Conservation (phyloP, 1,140 invertebrate genomes). For the Maconellicoccus hirsutus region DNA sequence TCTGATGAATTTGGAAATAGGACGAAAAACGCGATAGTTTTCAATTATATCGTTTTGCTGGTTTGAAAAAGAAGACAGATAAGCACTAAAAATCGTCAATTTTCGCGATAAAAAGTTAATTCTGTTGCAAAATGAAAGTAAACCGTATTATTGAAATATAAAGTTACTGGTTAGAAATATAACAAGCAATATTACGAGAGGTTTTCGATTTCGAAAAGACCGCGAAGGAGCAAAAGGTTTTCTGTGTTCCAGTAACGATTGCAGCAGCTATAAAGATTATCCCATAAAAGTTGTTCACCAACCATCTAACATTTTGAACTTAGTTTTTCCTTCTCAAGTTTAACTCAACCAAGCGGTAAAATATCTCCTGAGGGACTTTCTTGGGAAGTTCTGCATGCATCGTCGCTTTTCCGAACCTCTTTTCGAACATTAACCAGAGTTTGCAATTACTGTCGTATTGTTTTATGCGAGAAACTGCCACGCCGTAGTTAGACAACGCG, state of each 20-base stretch:
- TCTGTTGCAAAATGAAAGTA: neutral
- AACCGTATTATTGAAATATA: neutral
- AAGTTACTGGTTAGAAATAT: neutral
- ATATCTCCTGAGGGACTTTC: slow-evolving; percentile 7
- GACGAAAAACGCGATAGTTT: no score
- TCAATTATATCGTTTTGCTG: no score
- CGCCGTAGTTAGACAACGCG: neutral
- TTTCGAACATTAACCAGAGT: slow-evolving; percentile 8
- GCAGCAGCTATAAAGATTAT: slow-evolving; percentile 1
- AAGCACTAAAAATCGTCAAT: neutral
- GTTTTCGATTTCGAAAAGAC: neutral
- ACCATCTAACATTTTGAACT: slow-evolving; percentile 4
- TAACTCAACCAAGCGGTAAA: slow-evolving; percentile 3
- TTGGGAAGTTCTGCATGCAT: slow-evolving; percentile 2
- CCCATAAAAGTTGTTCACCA: neutral
- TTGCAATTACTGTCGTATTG: slow-evolving; percentile 8
- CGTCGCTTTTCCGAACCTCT: neutral
- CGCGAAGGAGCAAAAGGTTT: neutral
- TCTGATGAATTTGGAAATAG: no score
- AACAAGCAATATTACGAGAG: neutral
- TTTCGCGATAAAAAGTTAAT: slow-evolving; percentile 5
- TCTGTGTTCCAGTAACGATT: neutral
- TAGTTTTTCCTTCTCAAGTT: slow-evolving; percentile 4
- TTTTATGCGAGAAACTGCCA: neutral
- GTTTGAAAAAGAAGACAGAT: no score